Evolutionary conservation across 2,113 vertebrate species (phyloP).

Genomic region (Clarias gariepinus): DNA sequence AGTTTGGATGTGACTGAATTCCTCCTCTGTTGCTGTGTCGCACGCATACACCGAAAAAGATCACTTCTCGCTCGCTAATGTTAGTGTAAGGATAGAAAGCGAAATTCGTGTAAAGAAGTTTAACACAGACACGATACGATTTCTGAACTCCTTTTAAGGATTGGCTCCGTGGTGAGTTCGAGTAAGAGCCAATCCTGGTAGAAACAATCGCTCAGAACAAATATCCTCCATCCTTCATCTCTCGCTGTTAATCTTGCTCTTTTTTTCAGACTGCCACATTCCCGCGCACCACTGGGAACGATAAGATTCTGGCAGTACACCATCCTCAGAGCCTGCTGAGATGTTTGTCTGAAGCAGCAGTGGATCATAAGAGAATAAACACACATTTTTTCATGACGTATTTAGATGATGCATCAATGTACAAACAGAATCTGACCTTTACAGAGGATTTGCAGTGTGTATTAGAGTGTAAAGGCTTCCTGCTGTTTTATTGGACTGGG

Average conservation of each 20-base stretch:
- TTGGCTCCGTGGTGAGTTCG: not conserved
- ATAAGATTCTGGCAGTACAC: not conserved
- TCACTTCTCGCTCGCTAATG: not conserved
- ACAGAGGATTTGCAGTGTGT: not conserved
- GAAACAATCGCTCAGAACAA: not conserved
- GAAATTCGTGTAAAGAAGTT: not conserved
- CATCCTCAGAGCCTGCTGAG: not conserved
- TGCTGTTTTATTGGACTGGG: not conserved
- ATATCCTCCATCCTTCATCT: not conserved
- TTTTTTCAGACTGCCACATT: conserved; percentile 24
- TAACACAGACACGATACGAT: not conserved
- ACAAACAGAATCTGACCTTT: conserved; percentile 1
- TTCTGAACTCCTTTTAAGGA: not conserved
- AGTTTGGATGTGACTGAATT: not conserved
- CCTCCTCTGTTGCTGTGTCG: not conserved
- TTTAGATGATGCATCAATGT: not conserved
- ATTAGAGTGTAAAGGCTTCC: not conserved
- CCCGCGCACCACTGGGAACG: not conserved
- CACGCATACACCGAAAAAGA: not conserved
- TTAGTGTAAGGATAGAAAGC: not conserved
- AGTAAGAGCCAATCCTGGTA: not conserved
- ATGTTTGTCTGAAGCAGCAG: not conserved
- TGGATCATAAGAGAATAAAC: not conserved
- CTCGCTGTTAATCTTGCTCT: conserved; percentile 49
- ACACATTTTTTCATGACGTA: not conserved